A percentile compares a stretch with the other conserved stretches of the same genome.
phyloP scores from a whole-genome alignment of 2,797 vertebrate genomes.

The Danio aesculapii region DNA sequence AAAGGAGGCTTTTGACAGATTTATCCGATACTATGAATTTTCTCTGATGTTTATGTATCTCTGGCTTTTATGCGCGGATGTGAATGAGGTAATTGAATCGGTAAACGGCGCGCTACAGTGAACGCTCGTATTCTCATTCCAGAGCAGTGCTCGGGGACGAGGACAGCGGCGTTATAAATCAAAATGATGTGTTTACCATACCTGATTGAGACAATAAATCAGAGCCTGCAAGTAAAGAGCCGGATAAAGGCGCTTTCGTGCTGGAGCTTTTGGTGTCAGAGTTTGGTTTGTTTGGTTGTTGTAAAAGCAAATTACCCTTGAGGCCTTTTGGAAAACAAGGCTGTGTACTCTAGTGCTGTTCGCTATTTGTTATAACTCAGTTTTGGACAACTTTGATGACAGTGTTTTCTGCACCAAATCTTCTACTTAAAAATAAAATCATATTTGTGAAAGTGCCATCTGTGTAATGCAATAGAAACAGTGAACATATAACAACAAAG shows the following conservation, averaged over 20 bases:
- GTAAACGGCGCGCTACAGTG: slow-evolving; percentile 67
- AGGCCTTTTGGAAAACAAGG: not conserved
- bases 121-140: slow-evolving; percentile 41
- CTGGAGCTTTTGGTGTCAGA: slow-evolving; percentile 6
- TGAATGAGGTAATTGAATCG: slow-evolving; percentile 74
- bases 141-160: slow-evolving; percentile 39
- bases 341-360: not conserved
- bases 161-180: slow-evolving; percentile 62
- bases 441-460: not conserved
- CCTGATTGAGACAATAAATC: slow-evolving; percentile 55
- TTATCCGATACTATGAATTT: slow-evolving; percentile 76
- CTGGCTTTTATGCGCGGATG: slow-evolving; percentile 74
- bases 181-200: slow-evolving; percentile 65
- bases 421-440: not conserved
- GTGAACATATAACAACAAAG: no score
- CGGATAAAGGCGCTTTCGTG: slow-evolving; percentile 11
- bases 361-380: not conserved
- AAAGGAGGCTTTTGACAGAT: slow-evolving; percentile 73
- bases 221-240: slow-evolving; percentile 28
- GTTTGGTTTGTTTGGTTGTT: slow-evolving; percentile 1
- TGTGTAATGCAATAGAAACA: not conserved
- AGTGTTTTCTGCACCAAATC: not conserved
- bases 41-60: slow-evolving; percentile 72
- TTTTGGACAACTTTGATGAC: not conserved
- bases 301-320: not conserved